Conservation (phyloP, 2,888 invertebrate genomes). For the Eristalinus sepulchralis region DNA sequence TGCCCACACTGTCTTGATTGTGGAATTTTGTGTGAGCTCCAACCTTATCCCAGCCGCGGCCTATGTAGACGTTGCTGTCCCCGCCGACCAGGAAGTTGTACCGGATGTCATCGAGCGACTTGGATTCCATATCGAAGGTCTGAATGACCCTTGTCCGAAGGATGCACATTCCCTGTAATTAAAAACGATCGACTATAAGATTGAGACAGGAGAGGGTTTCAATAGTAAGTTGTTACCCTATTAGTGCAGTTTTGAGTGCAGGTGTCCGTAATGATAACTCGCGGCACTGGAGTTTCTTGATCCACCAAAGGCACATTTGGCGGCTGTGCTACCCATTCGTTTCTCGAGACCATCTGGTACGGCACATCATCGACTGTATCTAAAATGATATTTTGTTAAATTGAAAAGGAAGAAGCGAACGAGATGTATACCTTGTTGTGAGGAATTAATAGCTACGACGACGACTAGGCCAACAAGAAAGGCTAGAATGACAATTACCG, state of each 20-base stretch:
- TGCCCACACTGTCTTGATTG: conserved; percentile 86
- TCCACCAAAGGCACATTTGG: conserved; percentile 80
- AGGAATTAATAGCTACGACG: conserved; percentile 70
- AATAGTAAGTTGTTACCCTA: conserved; percentile 79
- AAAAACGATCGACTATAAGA: neutral
- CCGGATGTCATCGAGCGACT: conserved; percentile 85
- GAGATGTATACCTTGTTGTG: conserved; percentile 76
- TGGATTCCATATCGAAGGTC: conserved; percentile 86
- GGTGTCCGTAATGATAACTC: conserved; percentile 86
- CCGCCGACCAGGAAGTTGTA: conserved; percentile 91
- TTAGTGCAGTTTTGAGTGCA: conserved; percentile 84
- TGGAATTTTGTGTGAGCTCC: conserved; percentile 88
- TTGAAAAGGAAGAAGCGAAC: neutral
- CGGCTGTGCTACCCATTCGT: conserved; percentile 87
- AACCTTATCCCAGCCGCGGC: conserved; percentile 87
- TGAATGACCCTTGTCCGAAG: conserved; percentile 85
- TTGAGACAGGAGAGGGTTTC: neutral
- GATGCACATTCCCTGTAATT: conserved; percentile 83
- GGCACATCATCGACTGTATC: conserved; percentile 74
- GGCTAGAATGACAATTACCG: conserved; percentile 71
- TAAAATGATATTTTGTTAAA: neutral
- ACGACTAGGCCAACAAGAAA: conserved; percentile 73
- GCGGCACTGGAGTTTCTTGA: conserved; percentile 82
- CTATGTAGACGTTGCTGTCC: conserved; percentile 88
- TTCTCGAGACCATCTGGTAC: conserved; percentile 82